Percentiles rank a stretch among this genome's conserved stretches.
These are phyloP conservation scores for Pterobdella sp. DNA, from an alignment of 2,888 invertebrate species.

Conservation along the genomic window DNA sequence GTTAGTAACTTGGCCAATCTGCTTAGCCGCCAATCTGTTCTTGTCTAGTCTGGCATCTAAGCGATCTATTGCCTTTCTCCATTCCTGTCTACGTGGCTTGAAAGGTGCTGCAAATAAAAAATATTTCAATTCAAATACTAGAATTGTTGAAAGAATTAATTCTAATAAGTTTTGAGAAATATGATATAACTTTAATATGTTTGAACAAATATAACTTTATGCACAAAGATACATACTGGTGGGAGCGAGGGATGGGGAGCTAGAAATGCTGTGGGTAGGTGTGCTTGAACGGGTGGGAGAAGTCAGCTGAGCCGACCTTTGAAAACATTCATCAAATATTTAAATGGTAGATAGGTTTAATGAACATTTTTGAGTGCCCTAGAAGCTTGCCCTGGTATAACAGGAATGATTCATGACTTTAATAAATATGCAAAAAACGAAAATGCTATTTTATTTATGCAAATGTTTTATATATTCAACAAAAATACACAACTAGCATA, in stretches of 20 bases:
- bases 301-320: too few species aligned
- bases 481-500: too few species aligned
- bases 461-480: too few species aligned
- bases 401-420: too few species aligned
- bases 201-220: background rate
- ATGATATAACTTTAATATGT: background rate
- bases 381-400: too few species aligned
- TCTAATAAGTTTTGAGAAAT: background rate
- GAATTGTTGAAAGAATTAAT: background rate
- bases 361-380: too few species aligned
- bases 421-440: too few species aligned
- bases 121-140: too few species aligned
- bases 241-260: background rate
- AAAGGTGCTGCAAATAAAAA: background rate
- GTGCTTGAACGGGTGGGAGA: background rate
- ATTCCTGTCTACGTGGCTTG: background rate
- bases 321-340: too few species aligned
- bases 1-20: constrained; percentile 62
- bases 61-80: background rate
- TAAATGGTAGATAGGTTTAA: too few species aligned
- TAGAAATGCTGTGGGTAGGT: background rate
- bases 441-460: too few species aligned
- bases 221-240: background rate
- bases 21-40: constrained; percentile 38
- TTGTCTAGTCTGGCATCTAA: background rate